phyloP scores from a whole-genome alignment of 2,113 vertebrate species.

The Prinia subflava region DNA sequence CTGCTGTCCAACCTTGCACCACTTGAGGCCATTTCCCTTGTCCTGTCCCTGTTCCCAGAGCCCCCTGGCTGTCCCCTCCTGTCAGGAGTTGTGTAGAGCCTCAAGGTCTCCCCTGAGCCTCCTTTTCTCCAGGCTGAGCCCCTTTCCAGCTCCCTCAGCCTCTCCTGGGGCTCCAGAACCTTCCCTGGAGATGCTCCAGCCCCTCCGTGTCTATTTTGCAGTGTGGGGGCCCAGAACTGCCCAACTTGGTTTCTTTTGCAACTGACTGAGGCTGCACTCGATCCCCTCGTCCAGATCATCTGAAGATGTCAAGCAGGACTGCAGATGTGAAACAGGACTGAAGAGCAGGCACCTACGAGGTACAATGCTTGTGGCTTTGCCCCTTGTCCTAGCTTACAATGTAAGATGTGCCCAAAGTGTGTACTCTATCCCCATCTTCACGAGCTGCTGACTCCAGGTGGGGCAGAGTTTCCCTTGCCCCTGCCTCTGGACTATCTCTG shows the following conservation, averaged over 20 bases:
- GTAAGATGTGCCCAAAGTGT: too few relatives aligned
- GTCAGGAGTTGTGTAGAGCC: not conserved
- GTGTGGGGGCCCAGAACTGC: not conserved
- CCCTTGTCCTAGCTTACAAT: too few relatives aligned
- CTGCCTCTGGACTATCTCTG: too few relatives aligned
- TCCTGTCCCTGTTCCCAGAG: not conserved
- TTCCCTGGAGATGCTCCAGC: accelerated
- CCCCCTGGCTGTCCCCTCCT: not conserved
- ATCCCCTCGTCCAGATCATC: not conserved
- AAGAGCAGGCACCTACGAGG: not conserved
- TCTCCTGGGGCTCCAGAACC: accelerated
- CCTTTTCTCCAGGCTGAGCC: not conserved
- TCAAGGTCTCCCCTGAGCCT: not conserved
- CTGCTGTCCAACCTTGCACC: not conserved
- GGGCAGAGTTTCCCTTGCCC: too few relatives aligned
- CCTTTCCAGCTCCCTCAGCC: not conserved
- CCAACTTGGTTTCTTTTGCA: not conserved
- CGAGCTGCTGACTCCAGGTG: too few relatives aligned
- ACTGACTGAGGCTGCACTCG: not conserved
- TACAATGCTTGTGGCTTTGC: not conserved
- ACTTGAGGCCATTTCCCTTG: accelerated
- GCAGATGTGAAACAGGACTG: not conserved
- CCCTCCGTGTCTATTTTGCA: not conserved
- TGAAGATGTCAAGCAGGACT: not conserved
- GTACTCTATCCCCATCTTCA: too few relatives aligned